Evolutionary conservation across 2,888 invertebrate genomes (phyloP).

Genomic region (Acrocyrtus sp.): DNA sequence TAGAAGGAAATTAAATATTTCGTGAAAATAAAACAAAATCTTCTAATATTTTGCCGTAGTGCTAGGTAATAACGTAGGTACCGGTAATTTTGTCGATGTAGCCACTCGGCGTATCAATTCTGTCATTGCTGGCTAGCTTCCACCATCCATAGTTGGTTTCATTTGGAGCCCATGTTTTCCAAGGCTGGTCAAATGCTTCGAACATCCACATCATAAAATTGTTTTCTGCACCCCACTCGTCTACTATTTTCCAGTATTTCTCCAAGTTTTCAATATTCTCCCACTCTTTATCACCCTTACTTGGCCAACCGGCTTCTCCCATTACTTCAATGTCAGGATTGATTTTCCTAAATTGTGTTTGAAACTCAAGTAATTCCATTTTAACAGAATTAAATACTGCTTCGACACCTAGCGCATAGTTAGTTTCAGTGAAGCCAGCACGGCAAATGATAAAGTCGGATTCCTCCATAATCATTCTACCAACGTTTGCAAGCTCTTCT

Average conservation of each 20-base stretch:
- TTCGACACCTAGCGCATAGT: background rate
- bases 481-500: background rate
- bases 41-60: too few relatives aligned
- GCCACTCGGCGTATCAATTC: background rate
- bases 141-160: background rate
- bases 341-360: constrained; percentile 3
- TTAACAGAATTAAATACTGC: constrained; percentile 8
- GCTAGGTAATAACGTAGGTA: too few relatives aligned
- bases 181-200: constrained; percentile 6
- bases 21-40: too few relatives aligned
- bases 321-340: constrained; percentile 37
- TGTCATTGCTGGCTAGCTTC: background rate
- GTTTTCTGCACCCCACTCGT: background rate
- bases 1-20: too few relatives aligned
- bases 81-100: constrained; percentile 1
- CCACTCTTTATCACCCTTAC: constrained; percentile 10
- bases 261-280: background rate
- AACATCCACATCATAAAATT: constrained; percentile 1
- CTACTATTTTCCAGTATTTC: background rate
- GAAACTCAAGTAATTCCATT: constrained; percentile 1
- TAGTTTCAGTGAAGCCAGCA: background rate
- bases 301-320: constrained; percentile 31
- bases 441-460: constrained; percentile 38
- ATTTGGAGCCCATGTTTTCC: background rate
- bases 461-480: background rate